phyloP scores from a whole-genome alignment of 64 coral and sea anemone species.

The Hydrozoanthus tunicans region DNA sequence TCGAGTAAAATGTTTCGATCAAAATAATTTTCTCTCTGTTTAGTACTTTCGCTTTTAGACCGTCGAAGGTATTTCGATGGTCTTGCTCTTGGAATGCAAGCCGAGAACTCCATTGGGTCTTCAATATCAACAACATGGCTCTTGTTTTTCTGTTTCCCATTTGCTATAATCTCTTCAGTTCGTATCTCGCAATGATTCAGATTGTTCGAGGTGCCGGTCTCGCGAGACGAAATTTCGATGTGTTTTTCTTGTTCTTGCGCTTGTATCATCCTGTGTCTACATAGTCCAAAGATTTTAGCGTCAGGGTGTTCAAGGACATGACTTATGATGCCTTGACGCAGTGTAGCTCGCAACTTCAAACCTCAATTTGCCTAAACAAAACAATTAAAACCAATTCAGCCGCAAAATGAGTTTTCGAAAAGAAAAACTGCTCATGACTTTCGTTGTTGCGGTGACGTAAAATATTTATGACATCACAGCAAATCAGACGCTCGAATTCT shows the following conservation, averaged over 20 bases:
- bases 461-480: constrained; percentile 48
- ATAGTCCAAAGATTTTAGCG: background rate
- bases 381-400: background rate
- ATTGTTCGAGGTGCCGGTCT: background rate
- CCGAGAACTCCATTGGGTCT: background rate
- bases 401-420: background rate
- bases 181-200: background rate
- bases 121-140: constrained; percentile 8
- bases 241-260: background rate
- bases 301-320: background rate
- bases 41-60: background rate
- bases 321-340: background rate
- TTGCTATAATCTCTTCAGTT: background rate
- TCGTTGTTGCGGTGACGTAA: constrained; percentile 19
- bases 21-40: background rate
- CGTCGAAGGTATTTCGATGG: background rate
- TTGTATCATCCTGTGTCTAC: constrained; percentile 6
- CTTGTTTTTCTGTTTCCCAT: background rate
- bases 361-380: background rate
- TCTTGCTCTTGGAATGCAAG: background rate
- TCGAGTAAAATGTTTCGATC: background rate
- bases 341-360: background rate
- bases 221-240: background rate
- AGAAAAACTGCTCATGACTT: constrained; percentile 3
- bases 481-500: constrained; percentile 10